Percentiles rank a stretch among this genome's conserved stretches.
Conservation (phyloP, 2,888 invertebrate species). For the Abrostola triplasia region DNA sequence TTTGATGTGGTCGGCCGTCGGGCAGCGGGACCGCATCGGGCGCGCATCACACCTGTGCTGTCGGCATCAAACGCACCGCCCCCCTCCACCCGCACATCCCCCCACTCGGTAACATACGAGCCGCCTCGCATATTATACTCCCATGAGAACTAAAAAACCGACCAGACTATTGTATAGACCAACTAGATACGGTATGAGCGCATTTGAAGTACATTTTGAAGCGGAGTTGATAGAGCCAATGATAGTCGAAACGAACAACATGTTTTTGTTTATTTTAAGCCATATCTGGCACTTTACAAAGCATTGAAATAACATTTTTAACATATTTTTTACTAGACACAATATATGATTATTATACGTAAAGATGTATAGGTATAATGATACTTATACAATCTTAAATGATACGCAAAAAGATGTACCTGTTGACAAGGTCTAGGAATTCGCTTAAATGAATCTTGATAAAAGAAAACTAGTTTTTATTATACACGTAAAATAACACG, state of each 20-base stretch:
- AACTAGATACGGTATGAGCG: slow-evolving; percentile 64
- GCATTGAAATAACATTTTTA: not conserved
- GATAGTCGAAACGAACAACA: not conserved
- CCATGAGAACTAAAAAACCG: slow-evolving; percentile 81
- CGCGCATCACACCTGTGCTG: slow-evolving; percentile 82
- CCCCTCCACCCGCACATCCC: slow-evolving; percentile 52
- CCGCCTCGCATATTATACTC: slow-evolving; percentile 77
- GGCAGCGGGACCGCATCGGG: slow-evolving; percentile 61
- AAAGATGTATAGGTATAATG: no score
- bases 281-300: not conserved
- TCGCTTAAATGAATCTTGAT: no score
- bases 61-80: slow-evolving; percentile 76
- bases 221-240: not conserved
- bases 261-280: no score
- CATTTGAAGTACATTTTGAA: not conserved
- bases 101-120: slow-evolving; percentile 74
- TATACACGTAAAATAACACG: not conserved
- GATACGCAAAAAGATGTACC: no score
- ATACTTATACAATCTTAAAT: no score
- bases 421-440: no score
- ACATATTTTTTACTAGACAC: no score
- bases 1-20: slow-evolving; percentile 42
- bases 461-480: no score
- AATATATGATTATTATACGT: no score
- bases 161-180: slow-evolving; percentile 45